Evolutionary conservation across 2,888 invertebrate genomes (phyloP).

Genomic region (Congeria kusceri): DNA sequence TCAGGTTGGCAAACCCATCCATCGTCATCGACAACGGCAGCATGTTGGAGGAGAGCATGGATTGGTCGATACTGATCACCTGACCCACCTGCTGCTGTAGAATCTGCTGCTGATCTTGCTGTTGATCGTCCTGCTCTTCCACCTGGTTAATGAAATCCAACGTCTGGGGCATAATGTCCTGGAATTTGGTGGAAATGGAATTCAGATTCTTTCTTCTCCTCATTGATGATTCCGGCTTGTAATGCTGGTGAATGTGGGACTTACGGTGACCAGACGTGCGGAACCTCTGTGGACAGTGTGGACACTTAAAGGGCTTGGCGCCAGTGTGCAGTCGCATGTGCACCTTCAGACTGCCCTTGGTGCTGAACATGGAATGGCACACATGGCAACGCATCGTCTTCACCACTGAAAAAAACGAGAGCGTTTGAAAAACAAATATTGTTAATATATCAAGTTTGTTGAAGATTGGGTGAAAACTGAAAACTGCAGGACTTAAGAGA

Average conservation of each 20-base stretch:
- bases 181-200: no score
- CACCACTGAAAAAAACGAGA: slow-evolving; percentile 71
- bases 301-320: slow-evolving; percentile 93
- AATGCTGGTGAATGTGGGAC: slow-evolving; percentile 88
- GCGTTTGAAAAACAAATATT: no score
- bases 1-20: slow-evolving; percentile 65
- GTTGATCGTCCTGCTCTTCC: slow-evolving; percentile 23
- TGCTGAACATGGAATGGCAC: slow-evolving; percentile 85
- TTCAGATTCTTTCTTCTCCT: slow-evolving; percentile 44
- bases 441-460: no score
- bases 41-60: slow-evolving; percentile 69
- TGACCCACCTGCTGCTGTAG: slow-evolving; percentile 63
- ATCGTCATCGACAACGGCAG: slow-evolving; percentile 79
- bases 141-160: slow-evolving; percentile 55
- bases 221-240: slow-evolving; percentile 79
- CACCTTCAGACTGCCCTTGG: slow-evolving; percentile 85
- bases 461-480: no score
- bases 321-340: slow-evolving; percentile 87
- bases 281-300: slow-evolving; percentile 91
- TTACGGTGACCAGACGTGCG: slow-evolving; percentile 90
- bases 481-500: no score
- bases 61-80: slow-evolving; percentile 75
- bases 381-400: slow-evolving; percentile 85
- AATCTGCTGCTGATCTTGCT: slow-evolving; percentile 43
- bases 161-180: slow-evolving; percentile 14